Base-by-base conservation (phyloP, 2,113 vertebrate species). In the Fukomys damarensis region DNA sequence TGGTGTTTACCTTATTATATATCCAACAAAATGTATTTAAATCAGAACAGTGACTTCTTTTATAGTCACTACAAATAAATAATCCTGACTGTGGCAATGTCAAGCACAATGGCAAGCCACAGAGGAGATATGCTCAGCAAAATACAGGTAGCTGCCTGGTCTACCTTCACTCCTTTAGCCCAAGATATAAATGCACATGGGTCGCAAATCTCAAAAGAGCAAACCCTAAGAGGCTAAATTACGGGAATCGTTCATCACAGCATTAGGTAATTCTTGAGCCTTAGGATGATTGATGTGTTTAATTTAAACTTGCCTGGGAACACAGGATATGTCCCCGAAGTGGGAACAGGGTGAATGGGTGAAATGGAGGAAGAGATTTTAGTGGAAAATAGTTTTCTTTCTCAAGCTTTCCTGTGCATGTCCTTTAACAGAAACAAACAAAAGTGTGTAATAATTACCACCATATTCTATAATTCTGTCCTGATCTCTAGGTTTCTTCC, bases 251-350 rank as follows among this genome's bases (percentile, higher is more conserved):
- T 97, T 96, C 81, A 96, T 97, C 96, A 96, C 41, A 83, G 96
- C 66, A 74, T 96, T 97, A 96, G 84, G 93, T 92, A 95, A 92
- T 95, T 97, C 95, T 85, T 95, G 84, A 93, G 94, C 87, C 61
- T 92, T 86, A 32, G 49, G 68, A 94, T 96, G 97, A 98, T 92
- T 90, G 98, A 98, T 98, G 93, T 88, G 89, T 98, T 98, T 96
- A 98, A 98, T 97, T 98, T 98, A 96, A 98, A 97, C 95, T 88
- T 91, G 84, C 86, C 95, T 82, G 81, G 74, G 65, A 92, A 87
- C 63, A 92, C 65, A 85, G 28, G 32, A 77, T 74, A 2, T 96
- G 76, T 94, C 92, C 93, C 93, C 41, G 59, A 96, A 83, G 63
- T 89, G 54, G 58, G 83, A 96, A 91, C 49, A 93, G 68, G 52